Evolutionary conservation across 2,888 invertebrate genomes (phyloP).

Genomic region (Eristalinus aeneus): DNA sequence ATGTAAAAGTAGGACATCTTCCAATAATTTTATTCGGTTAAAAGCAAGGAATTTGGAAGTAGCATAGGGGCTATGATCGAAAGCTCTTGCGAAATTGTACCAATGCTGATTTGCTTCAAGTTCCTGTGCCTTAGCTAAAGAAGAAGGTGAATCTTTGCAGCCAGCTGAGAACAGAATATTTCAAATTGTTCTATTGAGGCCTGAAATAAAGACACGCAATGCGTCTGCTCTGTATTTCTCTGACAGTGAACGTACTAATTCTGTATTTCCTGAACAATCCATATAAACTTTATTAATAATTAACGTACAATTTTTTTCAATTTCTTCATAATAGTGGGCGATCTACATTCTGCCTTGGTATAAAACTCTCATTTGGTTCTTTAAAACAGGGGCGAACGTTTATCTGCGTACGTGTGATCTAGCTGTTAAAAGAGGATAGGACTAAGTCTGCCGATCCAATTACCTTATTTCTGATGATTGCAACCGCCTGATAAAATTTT

Average conservation of each 20-base stretch:
- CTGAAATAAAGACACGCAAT: too few species aligned
- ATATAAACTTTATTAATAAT: too few species aligned
- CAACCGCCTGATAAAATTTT: too few species aligned
- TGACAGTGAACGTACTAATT: too few species aligned
- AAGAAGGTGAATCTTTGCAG: not conserved
- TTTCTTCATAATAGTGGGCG: not conserved
- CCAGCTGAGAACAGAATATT: not conserved
- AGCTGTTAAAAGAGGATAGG: not conserved
- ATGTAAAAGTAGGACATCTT: too few species aligned
- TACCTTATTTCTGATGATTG: too few species aligned
- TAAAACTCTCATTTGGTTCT: not conserved
- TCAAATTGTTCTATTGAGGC: not conserved
- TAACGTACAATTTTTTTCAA: too few species aligned
- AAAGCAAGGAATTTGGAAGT: too few species aligned
- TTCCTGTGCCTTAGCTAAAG: too few species aligned
- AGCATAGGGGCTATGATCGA: not conserved
- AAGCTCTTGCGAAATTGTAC: too few species aligned
- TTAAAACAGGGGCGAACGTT: not conserved
- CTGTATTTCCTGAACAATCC: not conserved
- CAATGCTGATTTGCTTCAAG: too few species aligned
- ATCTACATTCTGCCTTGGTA: not conserved
- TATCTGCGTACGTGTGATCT: not conserved
- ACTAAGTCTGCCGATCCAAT: not conserved
- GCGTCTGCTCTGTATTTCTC: not conserved
- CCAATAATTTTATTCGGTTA: too few species aligned